phyloP scores from a whole-genome alignment of 2,797 vertebrate genomes.

The Thripadectes ignobilis region DNA sequence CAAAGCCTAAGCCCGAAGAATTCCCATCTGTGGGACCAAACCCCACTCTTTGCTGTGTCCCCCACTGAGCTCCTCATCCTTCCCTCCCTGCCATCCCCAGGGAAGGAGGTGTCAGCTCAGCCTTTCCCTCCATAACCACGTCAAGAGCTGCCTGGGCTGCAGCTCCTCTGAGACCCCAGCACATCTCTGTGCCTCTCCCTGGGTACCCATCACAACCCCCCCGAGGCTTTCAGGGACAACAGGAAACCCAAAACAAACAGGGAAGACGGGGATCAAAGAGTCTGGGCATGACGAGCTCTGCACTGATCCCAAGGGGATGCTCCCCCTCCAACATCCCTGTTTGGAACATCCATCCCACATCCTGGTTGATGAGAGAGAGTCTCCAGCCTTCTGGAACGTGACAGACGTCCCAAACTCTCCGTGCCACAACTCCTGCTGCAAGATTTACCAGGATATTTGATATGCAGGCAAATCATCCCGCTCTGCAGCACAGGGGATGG shows the following conservation, averaged over 20 bases:
- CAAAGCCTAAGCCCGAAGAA: not conserved
- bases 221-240: not conserved
- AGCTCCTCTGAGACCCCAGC: not conserved
- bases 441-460: not conserved
- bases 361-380: too few relatives aligned
- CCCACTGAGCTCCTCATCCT: fast-evolving
- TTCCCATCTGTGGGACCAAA: not conserved
- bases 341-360: not conserved
- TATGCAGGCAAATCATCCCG: not conserved
- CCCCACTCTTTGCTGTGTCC: not conserved
- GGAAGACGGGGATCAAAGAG: not conserved
- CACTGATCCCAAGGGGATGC: fast-evolving
- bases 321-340: not conserved
- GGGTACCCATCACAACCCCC: not conserved
- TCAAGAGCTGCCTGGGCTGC: not conserved
- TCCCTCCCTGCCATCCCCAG: not conserved
- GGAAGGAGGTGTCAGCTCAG: not conserved
- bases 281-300: not conserved
- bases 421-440: fast-evolving
- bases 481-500: not conserved
- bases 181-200: not conserved
- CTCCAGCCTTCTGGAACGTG: not conserved
- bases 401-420: not conserved
- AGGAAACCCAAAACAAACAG: not conserved
- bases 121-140: not conserved